Conservation (phyloP, 1,140 invertebrate species). For the Galleria mellonella region DNA sequence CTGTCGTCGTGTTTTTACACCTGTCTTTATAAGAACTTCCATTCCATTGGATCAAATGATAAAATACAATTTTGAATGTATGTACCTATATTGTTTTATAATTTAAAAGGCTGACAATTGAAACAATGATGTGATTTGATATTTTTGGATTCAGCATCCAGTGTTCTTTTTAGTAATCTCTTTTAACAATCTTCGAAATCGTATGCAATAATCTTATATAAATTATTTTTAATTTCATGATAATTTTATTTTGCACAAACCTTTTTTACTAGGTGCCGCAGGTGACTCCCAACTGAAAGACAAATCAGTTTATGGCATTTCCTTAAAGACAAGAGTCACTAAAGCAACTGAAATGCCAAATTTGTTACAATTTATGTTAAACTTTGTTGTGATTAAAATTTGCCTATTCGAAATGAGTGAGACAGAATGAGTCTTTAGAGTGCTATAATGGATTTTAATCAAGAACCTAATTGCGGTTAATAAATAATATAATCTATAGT, state of each 20-base stretch:
- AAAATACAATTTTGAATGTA: not conserved
- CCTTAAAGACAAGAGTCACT: not conserved
- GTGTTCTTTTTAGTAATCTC: too few species aligned
- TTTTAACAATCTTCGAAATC: too few species aligned
- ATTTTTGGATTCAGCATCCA: too few species aligned
- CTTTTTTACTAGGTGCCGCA: not conserved
- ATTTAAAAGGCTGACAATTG: not conserved
- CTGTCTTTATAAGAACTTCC: not conserved
- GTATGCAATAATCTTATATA: too few species aligned
- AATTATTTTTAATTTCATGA: not conserved
- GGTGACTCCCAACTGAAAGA: conserved; percentile 2
- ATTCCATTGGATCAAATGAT: conserved; percentile 1
- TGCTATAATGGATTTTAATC: conserved; percentile 18
- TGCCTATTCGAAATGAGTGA: conserved; percentile 25
- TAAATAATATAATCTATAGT: not conserved
- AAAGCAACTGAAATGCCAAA: conserved; percentile 12
- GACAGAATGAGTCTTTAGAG: conserved; percentile 23
- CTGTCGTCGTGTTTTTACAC: too few species aligned
- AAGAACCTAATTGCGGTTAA: conserved; percentile 19
- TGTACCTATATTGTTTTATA: not conserved
- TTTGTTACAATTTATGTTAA: conserved; percentile 14
- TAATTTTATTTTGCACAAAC: conserved; percentile 4
- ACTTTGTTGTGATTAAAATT: conserved; percentile 16
- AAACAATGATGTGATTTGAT: too few species aligned
- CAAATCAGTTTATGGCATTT: too few species aligned